These are phyloP conservation scores for Mactromeris polynyma DNA, from an alignment of 2,888 invertebrate species.

Conservation along the genomic window DNA sequence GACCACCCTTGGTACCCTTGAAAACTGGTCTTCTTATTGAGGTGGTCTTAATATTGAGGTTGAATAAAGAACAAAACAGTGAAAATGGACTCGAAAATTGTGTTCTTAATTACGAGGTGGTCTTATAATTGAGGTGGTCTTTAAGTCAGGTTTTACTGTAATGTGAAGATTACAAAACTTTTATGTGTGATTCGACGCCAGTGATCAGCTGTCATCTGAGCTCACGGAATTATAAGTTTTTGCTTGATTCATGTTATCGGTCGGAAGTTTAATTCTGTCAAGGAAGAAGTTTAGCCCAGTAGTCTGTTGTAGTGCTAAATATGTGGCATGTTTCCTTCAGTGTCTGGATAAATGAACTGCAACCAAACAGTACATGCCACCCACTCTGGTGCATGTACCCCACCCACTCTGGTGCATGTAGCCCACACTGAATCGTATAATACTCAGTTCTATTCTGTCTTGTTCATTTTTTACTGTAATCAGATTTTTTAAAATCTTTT, in stretches of 20 bases:
- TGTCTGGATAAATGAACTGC: background rate
- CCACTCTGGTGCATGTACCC: no score
- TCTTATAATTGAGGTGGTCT: no score
- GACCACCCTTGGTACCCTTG: no score
- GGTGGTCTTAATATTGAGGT: no score
- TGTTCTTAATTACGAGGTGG: no score
- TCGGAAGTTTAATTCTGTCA: background rate
- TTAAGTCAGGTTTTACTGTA: no score
- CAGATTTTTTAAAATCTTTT: no score
- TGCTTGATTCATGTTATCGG: background rate
- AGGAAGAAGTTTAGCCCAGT: background rate
- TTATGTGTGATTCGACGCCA: background rate
- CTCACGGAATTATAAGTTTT: background rate
- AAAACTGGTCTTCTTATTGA: no score
- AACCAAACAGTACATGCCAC: background rate
- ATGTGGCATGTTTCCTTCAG: background rate
- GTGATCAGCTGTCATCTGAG: background rate
- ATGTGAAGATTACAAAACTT: no score
- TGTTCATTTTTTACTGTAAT: background rate
- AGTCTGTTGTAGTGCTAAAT: background rate
- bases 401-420: background rate
- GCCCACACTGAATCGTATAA: background rate
- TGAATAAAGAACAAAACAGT: no score
- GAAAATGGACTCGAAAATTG: no score
- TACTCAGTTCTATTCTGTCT: background rate